These are phyloP conservation scores for Rhopalosiphum maidis DNA, from an alignment of 1,140 invertebrate genomes.

Conservation along the genomic window DNA sequence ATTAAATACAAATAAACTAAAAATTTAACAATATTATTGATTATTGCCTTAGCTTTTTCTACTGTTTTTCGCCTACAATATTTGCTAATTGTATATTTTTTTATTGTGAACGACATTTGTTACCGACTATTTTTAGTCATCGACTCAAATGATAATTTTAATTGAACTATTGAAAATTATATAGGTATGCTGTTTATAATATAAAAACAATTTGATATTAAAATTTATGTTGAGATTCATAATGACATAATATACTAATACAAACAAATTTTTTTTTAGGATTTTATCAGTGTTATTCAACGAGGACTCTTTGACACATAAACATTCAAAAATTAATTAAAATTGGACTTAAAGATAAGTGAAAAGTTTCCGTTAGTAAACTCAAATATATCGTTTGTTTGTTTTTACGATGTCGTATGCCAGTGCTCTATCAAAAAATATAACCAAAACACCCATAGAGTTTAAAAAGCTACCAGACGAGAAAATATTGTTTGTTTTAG, in stretches of 20 bases:
- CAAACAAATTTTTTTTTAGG: neutral
- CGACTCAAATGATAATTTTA: neutral
- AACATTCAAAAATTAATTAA: neutral
- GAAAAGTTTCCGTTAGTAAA: neutral
- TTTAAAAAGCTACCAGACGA: conserved; percentile 37
- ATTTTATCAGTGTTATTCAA: neutral
- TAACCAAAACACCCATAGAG: neutral
- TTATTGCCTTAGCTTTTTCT: neutral
- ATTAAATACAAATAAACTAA: neutral
- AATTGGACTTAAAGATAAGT: neutral
- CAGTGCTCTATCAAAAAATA: neutral
- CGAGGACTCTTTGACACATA: neutral
- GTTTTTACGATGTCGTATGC: conserved; percentile 8
- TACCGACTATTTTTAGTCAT: neutral
- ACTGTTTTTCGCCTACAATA: too few species aligned
- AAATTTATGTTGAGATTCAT: neutral
- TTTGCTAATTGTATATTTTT: too few species aligned
- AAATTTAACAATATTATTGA: neutral
- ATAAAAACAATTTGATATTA: neutral
- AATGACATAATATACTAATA: neutral
- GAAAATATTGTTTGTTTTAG: conserved; percentile 40
- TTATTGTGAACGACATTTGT: too few species aligned
- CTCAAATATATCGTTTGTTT: neutral
- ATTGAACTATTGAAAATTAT: neutral
- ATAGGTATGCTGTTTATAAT: neutral